Conservation (phyloP, 2,113 vertebrate genomes). For the Eudyptes chrysolophus region DNA sequence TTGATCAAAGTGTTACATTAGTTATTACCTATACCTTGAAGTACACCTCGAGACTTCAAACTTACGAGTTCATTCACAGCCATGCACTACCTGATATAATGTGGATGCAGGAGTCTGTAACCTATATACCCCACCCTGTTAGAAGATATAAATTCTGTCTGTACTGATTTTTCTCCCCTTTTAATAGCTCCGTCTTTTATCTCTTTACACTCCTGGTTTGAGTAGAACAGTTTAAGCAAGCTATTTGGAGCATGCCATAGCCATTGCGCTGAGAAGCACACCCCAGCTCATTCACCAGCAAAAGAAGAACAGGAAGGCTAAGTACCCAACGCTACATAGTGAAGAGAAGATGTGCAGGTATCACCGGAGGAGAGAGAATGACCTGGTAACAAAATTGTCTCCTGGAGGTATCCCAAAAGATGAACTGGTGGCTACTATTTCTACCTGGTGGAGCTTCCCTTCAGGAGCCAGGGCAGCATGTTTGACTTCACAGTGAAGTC, state of each 20-base stretch:
- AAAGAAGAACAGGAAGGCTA: not conserved
- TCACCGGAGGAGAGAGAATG: not conserved
- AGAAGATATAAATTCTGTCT: not conserved
- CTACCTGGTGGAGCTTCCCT: not conserved
- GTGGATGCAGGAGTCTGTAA: not conserved
- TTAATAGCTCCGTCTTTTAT: not conserved
- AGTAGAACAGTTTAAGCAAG: not conserved
- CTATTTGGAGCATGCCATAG: not conserved
- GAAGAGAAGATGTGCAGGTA: not conserved
- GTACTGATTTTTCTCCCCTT: not conserved
- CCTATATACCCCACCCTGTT: not conserved
- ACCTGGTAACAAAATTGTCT: not conserved
- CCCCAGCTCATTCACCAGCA: not conserved
- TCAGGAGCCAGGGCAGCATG: not conserved
- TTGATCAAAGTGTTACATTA: not conserved
- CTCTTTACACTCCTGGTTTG: not conserved
- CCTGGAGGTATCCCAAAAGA: not conserved
- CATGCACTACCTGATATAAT: not conserved
- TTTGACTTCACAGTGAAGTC: not conserved
- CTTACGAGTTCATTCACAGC: not conserved
- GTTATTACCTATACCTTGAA: not conserved
- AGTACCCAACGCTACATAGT: rapidly evolving
- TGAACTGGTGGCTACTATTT: not conserved
- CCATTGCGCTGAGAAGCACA: not conserved
- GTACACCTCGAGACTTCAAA: not conserved